phyloP scores from a whole-genome alignment of 2,797 vertebrate species.

The Acanthopagrus latus region DNA sequence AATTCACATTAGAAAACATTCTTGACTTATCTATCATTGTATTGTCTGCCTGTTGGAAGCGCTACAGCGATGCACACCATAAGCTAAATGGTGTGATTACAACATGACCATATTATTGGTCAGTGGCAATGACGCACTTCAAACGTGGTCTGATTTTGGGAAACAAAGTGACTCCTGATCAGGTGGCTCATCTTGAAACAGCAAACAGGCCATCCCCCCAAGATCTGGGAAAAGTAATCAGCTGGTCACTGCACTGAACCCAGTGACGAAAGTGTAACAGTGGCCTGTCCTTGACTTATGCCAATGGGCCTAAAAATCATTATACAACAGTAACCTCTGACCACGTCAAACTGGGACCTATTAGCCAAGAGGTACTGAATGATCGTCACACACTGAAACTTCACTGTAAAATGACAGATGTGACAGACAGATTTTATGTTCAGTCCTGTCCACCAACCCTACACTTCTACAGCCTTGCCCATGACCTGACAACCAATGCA shows the following conservation, averaged over 20 bases:
- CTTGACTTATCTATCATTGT: neutral
- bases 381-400: neutral
- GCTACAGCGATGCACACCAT: fast-evolving
- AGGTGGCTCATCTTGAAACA: conserved; percentile 21
- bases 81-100: neutral
- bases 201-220: neutral
- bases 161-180: neutral
- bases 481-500: neutral
- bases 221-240: conserved; percentile 13
- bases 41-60: neutral
- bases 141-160: neutral
- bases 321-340: conserved; percentile 17
- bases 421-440: neutral
- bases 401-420: neutral
- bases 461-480: neutral
- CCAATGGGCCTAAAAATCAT: conserved; percentile 26
- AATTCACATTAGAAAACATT: neutral
- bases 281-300: conserved; percentile 63
- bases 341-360: neutral
- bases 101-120: neutral
- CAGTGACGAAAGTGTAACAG: conserved; percentile 29
- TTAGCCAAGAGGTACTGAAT: neutral
- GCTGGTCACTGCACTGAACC: conserved; percentile 45
- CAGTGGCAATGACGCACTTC: neutral
- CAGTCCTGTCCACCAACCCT: neutral